Percentiles rank a stretch among this genome's conserved stretches.
These are phyloP conservation scores for Conchocele bisecta DNA, from an alignment of 2,888 invertebrate species.

Conservation along the genomic window DNA sequence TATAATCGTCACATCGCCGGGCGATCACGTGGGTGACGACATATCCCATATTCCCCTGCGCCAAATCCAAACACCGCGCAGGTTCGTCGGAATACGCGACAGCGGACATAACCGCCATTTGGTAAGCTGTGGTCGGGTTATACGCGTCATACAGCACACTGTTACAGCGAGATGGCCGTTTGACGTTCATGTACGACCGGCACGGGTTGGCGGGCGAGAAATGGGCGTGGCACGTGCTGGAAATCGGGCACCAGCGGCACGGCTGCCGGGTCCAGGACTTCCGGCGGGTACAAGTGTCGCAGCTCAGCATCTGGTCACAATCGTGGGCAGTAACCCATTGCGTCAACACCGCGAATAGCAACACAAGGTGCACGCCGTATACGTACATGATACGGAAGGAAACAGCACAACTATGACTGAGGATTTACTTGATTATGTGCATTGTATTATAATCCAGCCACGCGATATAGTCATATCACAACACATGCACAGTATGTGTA, in stretches of 20 bases:
- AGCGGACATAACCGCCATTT: not conserved
- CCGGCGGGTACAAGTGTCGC: constrained; percentile 7
- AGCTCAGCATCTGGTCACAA: not conserved
- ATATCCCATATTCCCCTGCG: not conserved
- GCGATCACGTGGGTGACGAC: not conserved
- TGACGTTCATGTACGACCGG: not conserved
- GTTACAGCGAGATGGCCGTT: not conserved
- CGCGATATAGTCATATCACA: no score
- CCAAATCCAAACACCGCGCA: not conserved
- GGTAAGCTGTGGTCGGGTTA: constrained; percentile 5
- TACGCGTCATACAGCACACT: not conserved
- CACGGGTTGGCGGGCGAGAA: constrained; percentile 8
- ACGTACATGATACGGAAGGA: no score
- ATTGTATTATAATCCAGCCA: no score
- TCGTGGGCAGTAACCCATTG: not conserved
- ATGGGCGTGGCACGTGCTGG: constrained; percentile 11
- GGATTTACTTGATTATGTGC: no score
- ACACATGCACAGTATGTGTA: no score
- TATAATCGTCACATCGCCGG: constrained; percentile 1
- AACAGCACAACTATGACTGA: no score
- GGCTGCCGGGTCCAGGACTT: not conserved
- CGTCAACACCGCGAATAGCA: no score
- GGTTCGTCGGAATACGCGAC: constrained; percentile 11
- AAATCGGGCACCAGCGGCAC: constrained; percentile 25
- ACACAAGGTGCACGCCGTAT: no score